phyloP scores from a whole-genome alignment of 30 jellyfish, hydroid and myxozoan genomes.

The Cassiopea xamachana region DNA sequence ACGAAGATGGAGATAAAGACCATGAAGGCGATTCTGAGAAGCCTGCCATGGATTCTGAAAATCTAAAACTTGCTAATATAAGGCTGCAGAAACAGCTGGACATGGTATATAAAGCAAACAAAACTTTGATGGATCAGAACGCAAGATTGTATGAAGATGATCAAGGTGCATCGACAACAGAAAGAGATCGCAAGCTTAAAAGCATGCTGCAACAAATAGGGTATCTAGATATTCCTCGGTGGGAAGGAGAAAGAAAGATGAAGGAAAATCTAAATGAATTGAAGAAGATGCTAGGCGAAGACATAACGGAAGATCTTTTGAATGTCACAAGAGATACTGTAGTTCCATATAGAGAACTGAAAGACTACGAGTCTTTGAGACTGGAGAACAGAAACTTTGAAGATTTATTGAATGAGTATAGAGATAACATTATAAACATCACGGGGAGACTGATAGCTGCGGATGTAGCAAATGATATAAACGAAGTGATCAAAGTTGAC shows the following conservation, averaged over 20 bases:
- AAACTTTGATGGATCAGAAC: conserved; percentile 9
- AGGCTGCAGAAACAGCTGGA: conserved; percentile 37
- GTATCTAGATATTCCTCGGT: conserved; percentile 41
- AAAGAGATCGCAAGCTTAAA: background rate
- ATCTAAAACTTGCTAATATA: background rate
- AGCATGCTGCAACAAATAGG: background rate
- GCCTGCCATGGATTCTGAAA: background rate
- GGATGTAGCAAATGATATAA: conserved; percentile 35
- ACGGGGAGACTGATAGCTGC: conserved; percentile 7
- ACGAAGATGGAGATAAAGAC: background rate
- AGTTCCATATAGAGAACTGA: conserved; percentile 6
- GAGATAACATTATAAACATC: conserved; percentile 2
- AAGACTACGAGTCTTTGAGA: conserved; percentile 2
- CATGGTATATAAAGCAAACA: conserved; percentile 3
- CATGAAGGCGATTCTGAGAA: background rate
- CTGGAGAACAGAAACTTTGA: conserved; percentile 36
- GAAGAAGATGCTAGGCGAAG: conserved; percentile 42
- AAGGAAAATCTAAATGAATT: conserved; percentile 4
- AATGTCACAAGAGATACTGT: background rate
- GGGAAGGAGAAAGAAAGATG: conserved; percentile 47
- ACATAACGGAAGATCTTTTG: background rate
- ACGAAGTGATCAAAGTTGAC: conserved; percentile 7
- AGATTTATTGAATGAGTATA: conserved; percentile 15
- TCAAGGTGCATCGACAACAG: background rate
- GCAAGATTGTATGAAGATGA: background rate